phyloP scores from a whole-genome alignment of 2,113 vertebrate species.

The Malurus melanocephalus region DNA sequence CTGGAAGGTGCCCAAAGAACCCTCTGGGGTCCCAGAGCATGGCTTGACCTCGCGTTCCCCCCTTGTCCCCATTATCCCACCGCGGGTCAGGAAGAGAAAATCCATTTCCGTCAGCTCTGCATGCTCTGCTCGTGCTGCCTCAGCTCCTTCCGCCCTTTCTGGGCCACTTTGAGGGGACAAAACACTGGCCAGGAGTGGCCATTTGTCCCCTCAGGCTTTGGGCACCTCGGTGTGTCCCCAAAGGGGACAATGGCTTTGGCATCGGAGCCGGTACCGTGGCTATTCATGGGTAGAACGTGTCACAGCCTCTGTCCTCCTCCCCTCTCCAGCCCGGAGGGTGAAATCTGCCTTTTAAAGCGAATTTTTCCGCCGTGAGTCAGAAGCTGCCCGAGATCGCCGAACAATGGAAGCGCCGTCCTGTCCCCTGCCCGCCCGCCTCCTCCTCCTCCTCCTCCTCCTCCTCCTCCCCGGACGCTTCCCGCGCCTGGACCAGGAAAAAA shows the following conservation, averaged over 20 bases:
- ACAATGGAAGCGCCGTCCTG: neutral
- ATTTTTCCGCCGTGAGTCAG: constrained; percentile 13
- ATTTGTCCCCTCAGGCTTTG: fast-evolving
- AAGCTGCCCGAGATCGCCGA: neutral
- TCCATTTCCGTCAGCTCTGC: neutral
- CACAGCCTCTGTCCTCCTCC: neutral
- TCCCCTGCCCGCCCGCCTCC: no score
- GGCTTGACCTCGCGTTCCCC: fast-evolving
- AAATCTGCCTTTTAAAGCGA: neutral
- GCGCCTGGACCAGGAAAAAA: fast-evolving
- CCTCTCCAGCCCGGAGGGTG: fast-evolving
- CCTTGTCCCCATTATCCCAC: neutral
- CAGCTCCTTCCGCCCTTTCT: neutral
- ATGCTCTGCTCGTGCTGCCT: neutral
- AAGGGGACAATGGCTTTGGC: fast-evolving
- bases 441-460: no score
- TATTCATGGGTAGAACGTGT: neutral
- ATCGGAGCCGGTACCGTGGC: neutral
- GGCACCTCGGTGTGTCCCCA: fast-evolving
- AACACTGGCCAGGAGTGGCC: fast-evolving
- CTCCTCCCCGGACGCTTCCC: neutral
- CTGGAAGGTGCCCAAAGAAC: no score
- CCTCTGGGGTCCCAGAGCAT: no score
- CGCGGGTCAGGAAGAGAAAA: neutral
- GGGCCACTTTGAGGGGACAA: fast-evolving